A percentile compares a stretch with the other conserved stretches of the same genome.
phyloP scores from a whole-genome alignment of 1,140 invertebrate genomes.

The Branchinecta lindahli region DNA sequence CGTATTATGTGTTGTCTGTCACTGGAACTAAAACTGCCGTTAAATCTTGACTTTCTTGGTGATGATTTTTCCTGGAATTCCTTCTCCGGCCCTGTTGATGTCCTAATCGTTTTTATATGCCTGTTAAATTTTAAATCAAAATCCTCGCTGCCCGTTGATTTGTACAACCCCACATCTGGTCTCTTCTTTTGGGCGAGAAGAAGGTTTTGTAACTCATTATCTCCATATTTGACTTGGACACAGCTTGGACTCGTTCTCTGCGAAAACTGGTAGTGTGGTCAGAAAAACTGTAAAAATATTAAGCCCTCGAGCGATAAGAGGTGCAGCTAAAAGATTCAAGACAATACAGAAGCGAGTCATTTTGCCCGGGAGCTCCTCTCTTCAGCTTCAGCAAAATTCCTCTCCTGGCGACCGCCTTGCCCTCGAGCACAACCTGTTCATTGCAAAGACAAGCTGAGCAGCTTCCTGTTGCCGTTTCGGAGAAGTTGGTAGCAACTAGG shows the following conservation, averaged over 20 bases:
- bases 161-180: no score
- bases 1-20: no score
- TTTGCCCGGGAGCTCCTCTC: not conserved
- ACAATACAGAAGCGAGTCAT: constrained; percentile 10
- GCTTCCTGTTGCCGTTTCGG: constrained; percentile 6
- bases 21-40: no score
- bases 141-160: no score
- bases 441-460: not conserved
- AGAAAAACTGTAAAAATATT: not conserved
- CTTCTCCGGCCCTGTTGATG: no score
- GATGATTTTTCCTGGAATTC: no score
- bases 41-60: no score
- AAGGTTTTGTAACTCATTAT: not conserved
- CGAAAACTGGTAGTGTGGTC: constrained; percentile 1
- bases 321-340: constrained; percentile 3
- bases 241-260: not conserved
- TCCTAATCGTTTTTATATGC: no score
- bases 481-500: not conserved
- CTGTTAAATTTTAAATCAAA: no score
- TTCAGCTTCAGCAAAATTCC: not conserved
- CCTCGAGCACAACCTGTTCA: not conserved
- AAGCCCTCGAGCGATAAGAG: not conserved
- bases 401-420: not conserved
- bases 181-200: not conserved
- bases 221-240: not conserved